Base-by-base conservation (phyloP, 1,140 invertebrate genomes). In the Calliphora vicina region DNA sequence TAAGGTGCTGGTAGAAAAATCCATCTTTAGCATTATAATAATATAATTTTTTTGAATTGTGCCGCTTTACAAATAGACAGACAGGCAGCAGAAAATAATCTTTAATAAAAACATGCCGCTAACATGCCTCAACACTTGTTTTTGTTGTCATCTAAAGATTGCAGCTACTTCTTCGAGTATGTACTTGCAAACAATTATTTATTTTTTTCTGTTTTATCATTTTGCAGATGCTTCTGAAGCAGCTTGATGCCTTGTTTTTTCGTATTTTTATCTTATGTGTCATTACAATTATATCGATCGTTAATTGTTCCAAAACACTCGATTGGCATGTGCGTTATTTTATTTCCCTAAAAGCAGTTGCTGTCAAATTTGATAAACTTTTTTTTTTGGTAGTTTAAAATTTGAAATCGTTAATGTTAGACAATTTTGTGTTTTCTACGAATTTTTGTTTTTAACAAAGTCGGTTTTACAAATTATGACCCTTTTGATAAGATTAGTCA, bases 381-480 rank as follows among this genome's bases (percentile, higher is more conserved):
- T 50, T 43, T 43, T 12, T 50, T 50, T 17, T 50, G 15, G 4
- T 50, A 50, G 45, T 35, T 35, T 35, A 50, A 50, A 50, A 35
- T 35, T 35, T 10, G 35, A 8, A 5, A 35, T 35, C 35, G 35
- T 35, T 35, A 35, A 35, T 35, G 35, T 35, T 35, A 57, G 5
- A 12, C 8, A 23, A 67, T 67, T 67, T 67, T 25, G n/a, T 23
- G 20, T 78, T 78, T 76, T 35, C 29, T 43, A 78, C n/a, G 74
- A 78, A 43, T 43, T 78, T 78, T 78, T 43, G 23, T 25, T 83
- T 83, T 23, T 71, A 80, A 80, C 82, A 83, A 83, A 83, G 76
- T 83, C 76, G 82, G 74, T 83, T 80, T 83, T 83, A 83, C 82
- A 83, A 83, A 83, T 83, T 80, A 83, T 83, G 50, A 80, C 82